Percentiles rank a stretch among this genome's conserved stretches.
Conservation (phyloP, 2,888 invertebrate genomes). For the Himalopsyche tibetana region DNA sequence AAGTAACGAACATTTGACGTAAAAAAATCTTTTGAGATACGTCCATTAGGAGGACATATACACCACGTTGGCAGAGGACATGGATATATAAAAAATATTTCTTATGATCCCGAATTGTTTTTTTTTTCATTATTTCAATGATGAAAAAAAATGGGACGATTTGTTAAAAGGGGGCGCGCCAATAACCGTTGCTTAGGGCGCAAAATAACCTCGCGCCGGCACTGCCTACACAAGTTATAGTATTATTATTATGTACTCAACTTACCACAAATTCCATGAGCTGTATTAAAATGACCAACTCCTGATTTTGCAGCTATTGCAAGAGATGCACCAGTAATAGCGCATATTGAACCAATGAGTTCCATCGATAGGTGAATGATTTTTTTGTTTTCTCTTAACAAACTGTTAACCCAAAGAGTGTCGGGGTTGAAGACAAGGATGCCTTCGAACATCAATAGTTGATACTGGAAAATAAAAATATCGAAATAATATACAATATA, state of each 20-base stretch:
- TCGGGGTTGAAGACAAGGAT: slow-evolving; percentile 11
- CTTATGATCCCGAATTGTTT: no score
- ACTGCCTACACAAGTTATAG: background rate
- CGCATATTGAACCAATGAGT: slow-evolving; percentile 33
- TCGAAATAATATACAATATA: background rate
- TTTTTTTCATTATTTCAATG: no score
- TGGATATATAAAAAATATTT: no score
- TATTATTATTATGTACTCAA: background rate
- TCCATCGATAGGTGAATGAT: slow-evolving; percentile 29
- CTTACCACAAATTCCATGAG: slow-evolving; percentile 49
- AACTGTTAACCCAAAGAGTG: slow-evolving; percentile 43
- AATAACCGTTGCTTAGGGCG: no score
- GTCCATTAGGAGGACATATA: no score
- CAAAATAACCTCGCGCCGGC: no score
- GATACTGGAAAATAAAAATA: slow-evolving; percentile 50
- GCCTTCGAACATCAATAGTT: slow-evolving; percentile 53
- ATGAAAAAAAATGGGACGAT: no score
- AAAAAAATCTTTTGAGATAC: no score
- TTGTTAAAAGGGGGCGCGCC: no score
- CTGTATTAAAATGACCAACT: slow-evolving; percentile 4
- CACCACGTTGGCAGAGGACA: no score
- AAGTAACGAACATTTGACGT: no score
- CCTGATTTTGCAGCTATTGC: slow-evolving; percentile 16
- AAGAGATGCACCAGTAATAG: slow-evolving; percentile 44
- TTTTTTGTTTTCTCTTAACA: slow-evolving; percentile 2